Conservation (phyloP, 2,797 vertebrate genomes). For the Sphaeramia orbicularis region DNA sequence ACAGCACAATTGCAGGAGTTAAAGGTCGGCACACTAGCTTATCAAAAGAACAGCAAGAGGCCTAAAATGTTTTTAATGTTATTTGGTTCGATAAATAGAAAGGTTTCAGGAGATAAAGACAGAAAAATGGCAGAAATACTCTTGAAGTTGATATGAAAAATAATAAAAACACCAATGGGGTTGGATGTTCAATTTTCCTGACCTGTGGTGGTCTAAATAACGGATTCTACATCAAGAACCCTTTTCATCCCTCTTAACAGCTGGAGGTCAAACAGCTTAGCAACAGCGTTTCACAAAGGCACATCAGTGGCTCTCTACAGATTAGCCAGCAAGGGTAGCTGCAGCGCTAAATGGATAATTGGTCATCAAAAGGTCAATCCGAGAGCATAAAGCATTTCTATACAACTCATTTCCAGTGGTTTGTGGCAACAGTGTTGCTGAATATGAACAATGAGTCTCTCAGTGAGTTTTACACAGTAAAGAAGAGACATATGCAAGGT, state of each 20-base stretch:
- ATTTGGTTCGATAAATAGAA: background rate
- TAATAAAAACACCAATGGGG: background rate
- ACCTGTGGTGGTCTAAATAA: background rate
- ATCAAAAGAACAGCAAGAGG: constrained; percentile 22
- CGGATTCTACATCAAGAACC: background rate
- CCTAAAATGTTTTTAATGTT: background rate
- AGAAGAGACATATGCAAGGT: constrained; percentile 1
- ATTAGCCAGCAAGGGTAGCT: constrained; percentile 11
- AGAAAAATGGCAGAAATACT: background rate
- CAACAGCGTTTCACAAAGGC: constrained; percentile 19
- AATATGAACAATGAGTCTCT: constrained; percentile 17
- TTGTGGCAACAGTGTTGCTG: constrained; percentile 4
- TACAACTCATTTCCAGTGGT: constrained; percentile 16
- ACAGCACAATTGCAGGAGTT: constrained; percentile 40
- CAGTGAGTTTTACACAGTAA: constrained; percentile 3
- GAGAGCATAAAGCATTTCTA: constrained; percentile 9
- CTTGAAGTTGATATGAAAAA: background rate
- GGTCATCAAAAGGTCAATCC: constrained; percentile 25
- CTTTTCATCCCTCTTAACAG: constrained; percentile 33
- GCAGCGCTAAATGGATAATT: constrained; percentile 38
- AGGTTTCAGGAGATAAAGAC: background rate
- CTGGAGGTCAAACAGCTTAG: constrained; percentile 33
- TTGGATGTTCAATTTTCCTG: background rate
- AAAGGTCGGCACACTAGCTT: constrained; percentile 26
- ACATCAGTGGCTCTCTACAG: constrained; percentile 9